Evolutionary conservation across 2,797 vertebrate genomes (phyloP), one percentile per base, ranked within the genome.

Genomic region (Tamandua tetradactyla): DNA sequence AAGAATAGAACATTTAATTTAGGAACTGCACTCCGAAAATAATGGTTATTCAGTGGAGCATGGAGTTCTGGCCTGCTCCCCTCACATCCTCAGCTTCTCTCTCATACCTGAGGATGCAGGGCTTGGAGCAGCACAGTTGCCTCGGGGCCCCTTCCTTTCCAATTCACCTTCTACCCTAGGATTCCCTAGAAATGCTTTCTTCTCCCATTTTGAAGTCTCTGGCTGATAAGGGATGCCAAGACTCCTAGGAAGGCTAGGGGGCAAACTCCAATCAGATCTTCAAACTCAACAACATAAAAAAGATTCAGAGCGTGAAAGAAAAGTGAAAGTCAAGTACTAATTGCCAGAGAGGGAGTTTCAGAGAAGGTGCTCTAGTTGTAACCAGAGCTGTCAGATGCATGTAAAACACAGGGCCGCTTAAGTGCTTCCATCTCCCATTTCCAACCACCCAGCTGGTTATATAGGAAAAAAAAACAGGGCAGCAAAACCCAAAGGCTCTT

Each of bases 61-160:
- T 7, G 81, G 32, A 35, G 42, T 23, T 64, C 72, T 40, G 37
- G 42, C n/a, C 55, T 32, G n/a, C 9, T 27, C 20, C 40, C 42
- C 37, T 6, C 1, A 2, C 2, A 42, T 5, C 3, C 64, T 52
- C 35, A 30, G 2, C 25, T 47, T 66, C 35, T 62, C 44, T 27
- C 20, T 57, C n/a, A 25, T 2, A 1, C 11, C 0, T 3, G 75
- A 30, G 40, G 35, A 44, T 0, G 10, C 0, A 0, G 1, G 42
- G 42, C 40, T n/a, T 57, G 76, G 47, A 69, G 40, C 37, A 47
- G 52, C 40, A 47, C 42, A 9, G 40, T n/a, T 7, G 20, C 47
- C 32, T 35, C 2, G 30, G 13, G 20, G 40, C 20, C 15, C 18
- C 78, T 1, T 2, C 75, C 55, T 87, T 93, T 47, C 42, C 57